A percentile compares a stretch with the other conserved stretches of the same genome.
phyloP scores from a whole-genome alignment of 2,797 vertebrate species.

The Sebastes taczanowskii region DNA sequence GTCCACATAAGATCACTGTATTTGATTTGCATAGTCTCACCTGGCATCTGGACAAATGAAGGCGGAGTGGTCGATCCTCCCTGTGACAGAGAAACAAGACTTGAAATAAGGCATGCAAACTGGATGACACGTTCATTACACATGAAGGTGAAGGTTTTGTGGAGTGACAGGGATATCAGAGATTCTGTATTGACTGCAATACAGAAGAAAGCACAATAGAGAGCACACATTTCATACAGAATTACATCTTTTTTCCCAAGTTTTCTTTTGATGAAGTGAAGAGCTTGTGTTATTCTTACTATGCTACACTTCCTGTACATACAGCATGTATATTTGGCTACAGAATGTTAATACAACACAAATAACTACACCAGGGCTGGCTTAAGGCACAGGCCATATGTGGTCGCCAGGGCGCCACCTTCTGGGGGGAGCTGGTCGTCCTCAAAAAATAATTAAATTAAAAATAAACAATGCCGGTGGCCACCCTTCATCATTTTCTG shows the following conservation, averaged over 20 bases:
- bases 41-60: slow-evolving; percentile 87
- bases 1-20: neutral
- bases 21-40: slow-evolving; percentile 76
- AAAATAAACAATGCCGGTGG: no score
- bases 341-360: neutral
- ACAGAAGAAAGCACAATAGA: no score
- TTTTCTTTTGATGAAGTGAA: neutral
- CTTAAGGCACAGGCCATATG: no score
- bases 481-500: no score
- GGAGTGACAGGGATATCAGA: no score
- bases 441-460: no score
- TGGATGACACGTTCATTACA: neutral
- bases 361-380: no score
- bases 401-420: no score
- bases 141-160: neutral
- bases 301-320: neutral
- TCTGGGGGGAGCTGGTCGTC: no score
- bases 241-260: neutral
- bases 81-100: slow-evolving; percentile 73
- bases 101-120: neutral
- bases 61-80: slow-evolving; percentile 78
- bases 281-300: no score
- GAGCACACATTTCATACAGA: no score
- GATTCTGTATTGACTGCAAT: no score
- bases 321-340: neutral